These are phyloP conservation scores for Andrena chrysosceles DNA, from an alignment of 2,888 invertebrate species.

Conservation along the genomic window DNA sequence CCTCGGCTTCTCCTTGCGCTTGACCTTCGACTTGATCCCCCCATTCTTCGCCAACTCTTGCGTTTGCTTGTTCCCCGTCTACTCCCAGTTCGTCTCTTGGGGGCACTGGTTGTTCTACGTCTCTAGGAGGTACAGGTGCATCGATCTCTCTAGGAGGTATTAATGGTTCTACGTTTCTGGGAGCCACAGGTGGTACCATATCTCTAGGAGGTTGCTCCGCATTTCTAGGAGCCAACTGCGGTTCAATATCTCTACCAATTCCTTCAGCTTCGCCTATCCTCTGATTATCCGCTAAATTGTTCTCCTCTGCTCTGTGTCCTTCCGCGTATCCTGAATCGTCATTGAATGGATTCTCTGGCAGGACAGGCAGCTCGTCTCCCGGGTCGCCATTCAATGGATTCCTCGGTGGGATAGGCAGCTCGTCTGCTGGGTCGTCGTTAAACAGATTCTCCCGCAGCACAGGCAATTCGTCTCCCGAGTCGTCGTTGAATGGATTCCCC, in stretches of 20 bases:
- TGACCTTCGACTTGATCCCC: conserved; percentile 84
- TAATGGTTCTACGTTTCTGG: conserved; percentile 38
- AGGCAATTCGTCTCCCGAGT: conserved; percentile 59
- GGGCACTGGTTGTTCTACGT: conserved; percentile 39
- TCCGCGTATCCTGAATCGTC: conserved; percentile 46
- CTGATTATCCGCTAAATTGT: conserved; percentile 56
- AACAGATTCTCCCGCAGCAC: conserved; percentile 76
- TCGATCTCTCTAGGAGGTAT: conserved; percentile 35
- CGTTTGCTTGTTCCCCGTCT: conserved; percentile 60
- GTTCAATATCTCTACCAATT: conserved; percentile 43
- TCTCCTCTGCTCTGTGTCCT: conserved; percentile 53
- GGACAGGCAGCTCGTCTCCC: neutral
- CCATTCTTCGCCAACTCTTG: conserved; percentile 72
- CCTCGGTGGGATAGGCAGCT: too few relatives aligned
- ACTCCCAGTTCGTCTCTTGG: conserved; percentile 48
- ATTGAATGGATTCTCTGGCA: conserved; percentile 7
- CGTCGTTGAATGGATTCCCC: conserved; percentile 20
- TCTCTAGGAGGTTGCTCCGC: conserved; percentile 49
- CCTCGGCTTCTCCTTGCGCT: conserved; percentile 88
- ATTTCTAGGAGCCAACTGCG: conserved; percentile 48
- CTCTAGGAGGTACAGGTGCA: conserved; percentile 46
- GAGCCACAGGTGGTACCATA: conserved; percentile 35
- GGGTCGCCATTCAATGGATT: too few relatives aligned
- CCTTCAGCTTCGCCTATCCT: conserved; percentile 55
- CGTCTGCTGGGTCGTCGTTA: conserved; percentile 68